A percentile compares a stretch with the other conserved stretches of the same genome.
These are phyloP conservation scores for Donacobius atricapilla DNA, from an alignment of 2,113 vertebrate genomes.

Conservation along the genomic window DNA sequence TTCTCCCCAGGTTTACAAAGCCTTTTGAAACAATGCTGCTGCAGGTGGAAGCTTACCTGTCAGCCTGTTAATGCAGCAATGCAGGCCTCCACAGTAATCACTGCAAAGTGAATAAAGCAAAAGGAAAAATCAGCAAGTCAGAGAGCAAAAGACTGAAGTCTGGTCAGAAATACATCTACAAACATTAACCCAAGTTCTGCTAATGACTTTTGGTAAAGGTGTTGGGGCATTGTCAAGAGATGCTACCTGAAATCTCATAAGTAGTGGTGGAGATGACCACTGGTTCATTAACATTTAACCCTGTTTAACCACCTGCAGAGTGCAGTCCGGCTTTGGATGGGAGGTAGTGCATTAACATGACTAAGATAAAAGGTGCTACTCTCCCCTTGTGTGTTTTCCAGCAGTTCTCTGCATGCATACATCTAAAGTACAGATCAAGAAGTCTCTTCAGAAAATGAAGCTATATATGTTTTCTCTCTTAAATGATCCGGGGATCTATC, in stretches of 20 bases:
- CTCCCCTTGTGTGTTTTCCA: neutral
- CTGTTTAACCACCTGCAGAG: fast-evolving
- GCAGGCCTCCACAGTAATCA: neutral
- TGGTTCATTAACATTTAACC: neutral
- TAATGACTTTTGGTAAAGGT: neutral
- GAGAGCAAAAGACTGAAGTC: neutral
- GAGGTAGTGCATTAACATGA: neutral
- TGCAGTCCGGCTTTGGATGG: neutral
- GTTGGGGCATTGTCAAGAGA: neutral
- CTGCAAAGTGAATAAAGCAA: neutral
- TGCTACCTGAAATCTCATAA: neutral
- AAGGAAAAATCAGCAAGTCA: neutral
- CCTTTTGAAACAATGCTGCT: fast-evolving
- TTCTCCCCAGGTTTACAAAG: neutral
- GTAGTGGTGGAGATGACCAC: too few species aligned
- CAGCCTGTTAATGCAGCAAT: neutral
- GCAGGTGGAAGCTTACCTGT: fast-evolving
- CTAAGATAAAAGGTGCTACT: neutral
- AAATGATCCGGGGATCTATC: neutral
- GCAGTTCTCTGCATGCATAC: neutral
- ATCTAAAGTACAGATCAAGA: fast-evolving
- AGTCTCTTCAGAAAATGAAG: neutral
- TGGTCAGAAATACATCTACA: neutral
- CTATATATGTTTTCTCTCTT: neutral
- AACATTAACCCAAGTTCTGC: neutral